Evolutionary conservation across 1,140 invertebrate genomes (phyloP).

Genomic region (Cryptotermes secundus): DNA sequence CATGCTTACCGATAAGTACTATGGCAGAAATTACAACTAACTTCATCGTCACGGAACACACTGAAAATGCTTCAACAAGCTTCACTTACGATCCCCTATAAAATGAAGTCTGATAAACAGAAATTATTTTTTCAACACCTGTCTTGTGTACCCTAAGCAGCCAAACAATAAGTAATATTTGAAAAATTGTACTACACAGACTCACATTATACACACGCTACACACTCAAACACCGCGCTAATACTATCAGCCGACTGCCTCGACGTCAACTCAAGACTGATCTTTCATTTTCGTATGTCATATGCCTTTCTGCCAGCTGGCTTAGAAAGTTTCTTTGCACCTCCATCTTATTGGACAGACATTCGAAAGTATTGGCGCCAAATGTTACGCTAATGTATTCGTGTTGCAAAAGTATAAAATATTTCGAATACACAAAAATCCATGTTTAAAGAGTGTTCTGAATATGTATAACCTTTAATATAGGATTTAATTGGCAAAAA

Average conservation of each 20-base stretch:
- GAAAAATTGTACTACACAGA: background rate
- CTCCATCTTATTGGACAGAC: background rate
- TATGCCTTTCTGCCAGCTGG: background rate
- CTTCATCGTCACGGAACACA: background rate
- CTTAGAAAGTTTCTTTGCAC: background rate
- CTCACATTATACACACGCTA: background rate
- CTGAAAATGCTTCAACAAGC: no score
- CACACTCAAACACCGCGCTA: background rate
- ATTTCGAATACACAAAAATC: background rate
- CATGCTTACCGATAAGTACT: background rate
- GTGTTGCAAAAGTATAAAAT: background rate
- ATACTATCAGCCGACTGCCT: background rate
- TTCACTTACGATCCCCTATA: no score
- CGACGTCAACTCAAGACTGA: background rate
- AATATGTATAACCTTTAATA: background rate
- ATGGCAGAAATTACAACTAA: background rate
- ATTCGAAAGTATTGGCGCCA: slow-evolving; percentile 8
- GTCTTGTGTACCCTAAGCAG: background rate
- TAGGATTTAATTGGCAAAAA: background rate
- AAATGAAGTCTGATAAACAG: background rate
- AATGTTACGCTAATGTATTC: background rate
- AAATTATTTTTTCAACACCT: background rate
- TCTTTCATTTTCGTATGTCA: background rate
- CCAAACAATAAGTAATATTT: background rate
- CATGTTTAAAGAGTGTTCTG: background rate